Conservation (phyloP, 2,113 vertebrate genomes). For the Nibea albiflora region DNA sequence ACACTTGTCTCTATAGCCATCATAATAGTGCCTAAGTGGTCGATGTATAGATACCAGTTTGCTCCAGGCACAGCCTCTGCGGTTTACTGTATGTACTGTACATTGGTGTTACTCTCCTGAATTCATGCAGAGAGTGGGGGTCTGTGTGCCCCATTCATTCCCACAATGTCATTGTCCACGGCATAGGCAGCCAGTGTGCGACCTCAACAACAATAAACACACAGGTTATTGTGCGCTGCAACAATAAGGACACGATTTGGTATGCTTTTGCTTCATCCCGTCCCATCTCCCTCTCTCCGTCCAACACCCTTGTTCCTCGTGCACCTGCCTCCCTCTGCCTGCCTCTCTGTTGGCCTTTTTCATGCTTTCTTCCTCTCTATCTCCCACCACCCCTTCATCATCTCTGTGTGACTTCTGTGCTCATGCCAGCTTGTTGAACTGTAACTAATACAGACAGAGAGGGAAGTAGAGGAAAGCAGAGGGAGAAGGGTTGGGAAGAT, state of each 20-base stretch:
- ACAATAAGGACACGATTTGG: slow-evolving; percentile 70
- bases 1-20: background rate
- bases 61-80: slow-evolving; percentile 44
- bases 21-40: background rate
- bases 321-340: slow-evolving; percentile 63
- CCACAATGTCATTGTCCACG: slow-evolving; percentile 73
- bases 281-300: slow-evolving; percentile 68
- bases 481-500: slow-evolving; percentile 27
- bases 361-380: slow-evolving; percentile 29
- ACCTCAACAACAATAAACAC: slow-evolving; percentile 80
- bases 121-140: slow-evolving; percentile 50
- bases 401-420: slow-evolving; percentile 68
- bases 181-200: slow-evolving; percentile 77
- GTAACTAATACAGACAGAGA: slow-evolving; percentile 74
- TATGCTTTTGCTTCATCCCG: slow-evolving; percentile 63
- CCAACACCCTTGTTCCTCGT: slow-evolving; percentile 38
- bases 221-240: slow-evolving; percentile 76
- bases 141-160: slow-evolving; percentile 71
- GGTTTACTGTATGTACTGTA: slow-evolving; percentile 41
- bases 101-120: slow-evolving; percentile 47
- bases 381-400: slow-evolving; percentile 57
- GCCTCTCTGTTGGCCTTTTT: slow-evolving; percentile 30
- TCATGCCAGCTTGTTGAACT: slow-evolving; percentile 77
- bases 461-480: slow-evolving; percentile 44
- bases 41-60: slow-evolving; percentile 31